phyloP scores from a whole-genome alignment of 2,797 vertebrate genomes.

The Muscicapa striata region DNA sequence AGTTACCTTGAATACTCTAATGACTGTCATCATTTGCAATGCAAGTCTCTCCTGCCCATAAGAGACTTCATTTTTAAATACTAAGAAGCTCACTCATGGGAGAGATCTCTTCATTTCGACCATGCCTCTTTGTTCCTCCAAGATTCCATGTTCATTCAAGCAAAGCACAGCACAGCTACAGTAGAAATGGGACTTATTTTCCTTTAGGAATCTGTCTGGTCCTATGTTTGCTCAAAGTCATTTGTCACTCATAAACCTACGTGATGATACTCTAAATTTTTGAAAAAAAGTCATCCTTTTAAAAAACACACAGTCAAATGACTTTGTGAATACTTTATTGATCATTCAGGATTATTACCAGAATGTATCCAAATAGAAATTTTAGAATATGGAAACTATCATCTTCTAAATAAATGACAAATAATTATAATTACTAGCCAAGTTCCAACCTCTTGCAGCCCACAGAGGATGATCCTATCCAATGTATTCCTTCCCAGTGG shows the following conservation, averaged over 20 bases:
- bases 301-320: neutral
- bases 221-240: neutral
- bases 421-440: neutral
- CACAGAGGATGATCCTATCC: neutral
- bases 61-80: slow-evolving; percentile 47
- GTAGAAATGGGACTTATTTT: slow-evolving; percentile 21
- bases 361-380: neutral
- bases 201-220: slow-evolving; percentile 22
- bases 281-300: neutral
- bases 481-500: neutral
- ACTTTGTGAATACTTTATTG: neutral
- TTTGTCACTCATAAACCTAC: slow-evolving; percentile 16
- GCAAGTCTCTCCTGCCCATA: neutral
- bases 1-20: neutral
- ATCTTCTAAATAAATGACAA: neutral
- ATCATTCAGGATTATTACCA: neutral
- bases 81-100: neutral
- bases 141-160: slow-evolving; percentile 47
- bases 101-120: slow-evolving; percentile 29
- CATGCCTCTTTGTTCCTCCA: neutral
- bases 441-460: neutral
- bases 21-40: neutral
- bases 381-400: neutral
- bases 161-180: slow-evolving; percentile 30
- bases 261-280: neutral